A percentile compares a stretch with the other conserved stretches of the same genome.
Conservation (phyloP, 2,113 vertebrate genomes). For the Anguilla rostrata region DNA sequence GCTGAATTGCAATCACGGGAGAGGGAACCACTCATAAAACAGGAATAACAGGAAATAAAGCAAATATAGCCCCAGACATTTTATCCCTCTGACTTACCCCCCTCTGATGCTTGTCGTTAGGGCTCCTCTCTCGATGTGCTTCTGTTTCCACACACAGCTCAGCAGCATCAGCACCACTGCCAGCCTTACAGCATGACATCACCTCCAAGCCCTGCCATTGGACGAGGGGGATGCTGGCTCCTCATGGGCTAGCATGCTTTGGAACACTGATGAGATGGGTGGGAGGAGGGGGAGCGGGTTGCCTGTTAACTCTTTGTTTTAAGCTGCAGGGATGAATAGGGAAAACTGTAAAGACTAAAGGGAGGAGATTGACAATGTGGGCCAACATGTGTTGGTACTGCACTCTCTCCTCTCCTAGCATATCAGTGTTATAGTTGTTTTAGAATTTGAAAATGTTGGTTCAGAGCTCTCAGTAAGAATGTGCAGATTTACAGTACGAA, state of each 20-base stretch:
- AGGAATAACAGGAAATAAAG: neutral
- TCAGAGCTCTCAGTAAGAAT: no score
- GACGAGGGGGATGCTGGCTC: conserved; percentile 45
- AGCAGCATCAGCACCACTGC: conserved; percentile 65
- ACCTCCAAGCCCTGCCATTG: conserved; percentile 63
- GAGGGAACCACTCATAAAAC: neutral
- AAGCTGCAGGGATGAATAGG: conserved; percentile 27
- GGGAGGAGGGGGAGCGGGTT: conserved; percentile 18
- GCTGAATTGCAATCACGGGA: neutral
- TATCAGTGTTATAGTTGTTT: neutral
- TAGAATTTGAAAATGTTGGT: no score
- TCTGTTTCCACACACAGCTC: conserved; percentile 46
- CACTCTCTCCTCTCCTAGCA: neutral
- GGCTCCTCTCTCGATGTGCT: conserved; percentile 31
- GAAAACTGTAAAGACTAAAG: neutral
- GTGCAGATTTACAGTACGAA: no score
- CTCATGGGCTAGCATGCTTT: conserved; percentile 56
- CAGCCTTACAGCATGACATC: conserved; percentile 74
- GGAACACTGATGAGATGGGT: conserved; percentile 30
- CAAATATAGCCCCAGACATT: neutral
- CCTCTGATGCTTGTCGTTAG: conserved; percentile 9
- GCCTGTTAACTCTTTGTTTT: conserved; percentile 52
- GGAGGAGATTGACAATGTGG: neutral
- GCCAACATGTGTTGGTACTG: neutral
- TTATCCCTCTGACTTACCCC: conserved; percentile 21